A percentile compares a stretch with the other conserved stretches of the same genome.
Conservation (phyloP, 2,113 vertebrate species). For the Mungos mungo region DNA sequence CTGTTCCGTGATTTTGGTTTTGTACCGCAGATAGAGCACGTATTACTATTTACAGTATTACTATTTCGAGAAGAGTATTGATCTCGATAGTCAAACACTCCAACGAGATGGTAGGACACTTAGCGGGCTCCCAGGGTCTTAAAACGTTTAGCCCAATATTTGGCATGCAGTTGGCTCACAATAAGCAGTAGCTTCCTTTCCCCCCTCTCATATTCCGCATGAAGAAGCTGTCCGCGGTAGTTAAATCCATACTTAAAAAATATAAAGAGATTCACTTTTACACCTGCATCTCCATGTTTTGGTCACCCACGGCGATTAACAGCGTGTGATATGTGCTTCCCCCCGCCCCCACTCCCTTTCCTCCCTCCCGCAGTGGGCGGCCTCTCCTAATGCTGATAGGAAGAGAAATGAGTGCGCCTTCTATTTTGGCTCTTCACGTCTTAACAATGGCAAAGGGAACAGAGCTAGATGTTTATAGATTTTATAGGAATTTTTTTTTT, state of each 20-base stretch:
- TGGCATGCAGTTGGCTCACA: background rate
- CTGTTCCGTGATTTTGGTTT: constrained; percentile 34
- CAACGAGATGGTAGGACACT: background rate
- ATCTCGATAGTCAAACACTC: background rate
- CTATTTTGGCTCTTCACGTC: constrained; percentile 31
- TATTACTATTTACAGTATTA: background rate
- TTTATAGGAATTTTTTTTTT: background rate
- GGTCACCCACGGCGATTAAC: background rate
- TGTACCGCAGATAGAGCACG: constrained; percentile 1
- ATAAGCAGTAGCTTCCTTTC: background rate
- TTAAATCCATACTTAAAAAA: constrained; percentile 13
- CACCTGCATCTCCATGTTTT: background rate
- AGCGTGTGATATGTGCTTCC: background rate
- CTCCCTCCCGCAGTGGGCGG: background rate
- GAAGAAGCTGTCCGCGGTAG: constrained; percentile 1
- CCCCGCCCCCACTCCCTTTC: background rate
- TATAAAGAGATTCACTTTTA: constrained; percentile 35
- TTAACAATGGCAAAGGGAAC: constrained; percentile 29
- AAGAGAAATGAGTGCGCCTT: constrained; percentile 30
- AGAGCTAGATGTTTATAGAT: constrained; percentile 13
- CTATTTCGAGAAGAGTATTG: background rate
- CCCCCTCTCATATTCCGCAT: background rate
- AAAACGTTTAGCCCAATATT: background rate
- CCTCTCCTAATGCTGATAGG: background rate
- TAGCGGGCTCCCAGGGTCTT: constrained; percentile 4